A percentile compares a stretch with the other conserved stretches of the same genome.
phyloP scores from a whole-genome alignment of 2,888 invertebrate species.

The Trachelus stipa region DNA sequence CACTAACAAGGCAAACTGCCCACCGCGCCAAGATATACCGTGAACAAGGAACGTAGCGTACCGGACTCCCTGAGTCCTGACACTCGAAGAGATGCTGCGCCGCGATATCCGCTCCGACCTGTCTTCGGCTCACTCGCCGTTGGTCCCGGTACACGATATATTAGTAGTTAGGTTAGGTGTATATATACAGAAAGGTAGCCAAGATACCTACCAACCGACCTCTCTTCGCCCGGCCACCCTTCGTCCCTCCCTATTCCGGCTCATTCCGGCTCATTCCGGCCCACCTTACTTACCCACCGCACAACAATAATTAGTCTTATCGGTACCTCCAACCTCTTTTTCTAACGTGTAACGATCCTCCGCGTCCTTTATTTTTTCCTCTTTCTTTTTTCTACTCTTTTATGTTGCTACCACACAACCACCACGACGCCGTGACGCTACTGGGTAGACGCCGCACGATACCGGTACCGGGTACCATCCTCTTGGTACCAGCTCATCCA shows the following conservation, averaged over 20 bases:
- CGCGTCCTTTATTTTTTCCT: not conserved
- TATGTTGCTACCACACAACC: not conserved
- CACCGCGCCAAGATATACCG: slow-evolving; percentile 15
- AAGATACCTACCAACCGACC: not conserved
- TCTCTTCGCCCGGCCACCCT: slow-evolving; percentile 17
- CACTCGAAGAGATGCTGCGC: slow-evolving; percentile 58
- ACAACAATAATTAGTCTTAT: slow-evolving; percentile 59
- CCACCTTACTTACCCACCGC: slow-evolving; percentile 31
- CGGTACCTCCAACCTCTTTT: slow-evolving; percentile 35
- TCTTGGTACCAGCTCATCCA: not conserved
- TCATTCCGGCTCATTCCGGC: slow-evolving; percentile 23
- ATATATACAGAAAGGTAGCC: not conserved
- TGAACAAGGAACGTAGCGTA: slow-evolving; percentile 47
- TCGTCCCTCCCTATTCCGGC: slow-evolving; percentile 22
- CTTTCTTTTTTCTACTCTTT: slow-evolving; percentile 14
- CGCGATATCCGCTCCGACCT: slow-evolving; percentile 54
- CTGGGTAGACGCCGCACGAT: slow-evolving; percentile 29
- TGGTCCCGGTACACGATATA: slow-evolving; percentile 38
- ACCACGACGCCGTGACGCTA: not conserved
- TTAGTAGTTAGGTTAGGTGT: slow-evolving; percentile 35
- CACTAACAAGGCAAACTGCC: slow-evolving; percentile 54
- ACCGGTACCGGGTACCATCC: slow-evolving; percentile 12
- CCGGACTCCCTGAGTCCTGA: slow-evolving; percentile 44
- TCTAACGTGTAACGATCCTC: slow-evolving; percentile 36
- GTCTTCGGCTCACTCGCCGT: slow-evolving; percentile 36